phyloP scores from a whole-genome alignment of 2,888 invertebrate species.

The Cosmopolites sordidus region DNA sequence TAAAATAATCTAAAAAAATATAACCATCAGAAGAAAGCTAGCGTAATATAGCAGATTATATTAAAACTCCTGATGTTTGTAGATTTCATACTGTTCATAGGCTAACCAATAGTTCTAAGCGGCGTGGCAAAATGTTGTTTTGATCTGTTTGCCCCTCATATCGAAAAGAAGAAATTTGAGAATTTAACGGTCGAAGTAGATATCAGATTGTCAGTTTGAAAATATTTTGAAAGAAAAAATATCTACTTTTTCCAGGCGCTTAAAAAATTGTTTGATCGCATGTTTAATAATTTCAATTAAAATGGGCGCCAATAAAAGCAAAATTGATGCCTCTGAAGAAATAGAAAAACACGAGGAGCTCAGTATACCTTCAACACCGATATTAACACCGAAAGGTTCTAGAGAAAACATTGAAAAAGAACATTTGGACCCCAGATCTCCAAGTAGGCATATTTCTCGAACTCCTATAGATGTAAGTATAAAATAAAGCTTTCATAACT shows the following conservation, averaged over 20 bases:
- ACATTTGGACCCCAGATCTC: constrained; percentile 56
- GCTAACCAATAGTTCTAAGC: too few relatives aligned
- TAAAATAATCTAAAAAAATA: too few relatives aligned
- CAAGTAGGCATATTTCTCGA: constrained; percentile 56
- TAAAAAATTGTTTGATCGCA: not conserved
- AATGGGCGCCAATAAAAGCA: constrained; percentile 36
- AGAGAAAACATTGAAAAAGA: constrained; percentile 13
- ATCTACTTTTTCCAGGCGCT: too few relatives aligned
- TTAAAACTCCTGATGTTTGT: too few relatives aligned
- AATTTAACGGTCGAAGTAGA: not conserved
- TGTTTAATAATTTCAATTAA: not conserved
- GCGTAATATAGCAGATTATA: too few relatives aligned
- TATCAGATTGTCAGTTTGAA: constrained; percentile 3
- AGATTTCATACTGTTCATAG: too few relatives aligned
- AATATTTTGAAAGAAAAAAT: constrained; percentile 8
- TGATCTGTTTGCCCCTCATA: too few relatives aligned
- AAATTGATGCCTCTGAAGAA: constrained; percentile 24
- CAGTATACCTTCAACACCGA: constrained; percentile 34
- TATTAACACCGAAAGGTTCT: constrained; percentile 30
- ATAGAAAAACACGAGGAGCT: not conserved
- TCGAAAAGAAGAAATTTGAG: too few relatives aligned
- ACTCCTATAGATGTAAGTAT: constrained; percentile 57
- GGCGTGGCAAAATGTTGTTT: too few relatives aligned
- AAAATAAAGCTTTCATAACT: too few relatives aligned
- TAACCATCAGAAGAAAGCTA: too few relatives aligned